Evolutionary conservation across 2,113 vertebrate species (phyloP), one percentile per base, ranked within the genome.

Genomic region (Seriola dumerili): DNA sequence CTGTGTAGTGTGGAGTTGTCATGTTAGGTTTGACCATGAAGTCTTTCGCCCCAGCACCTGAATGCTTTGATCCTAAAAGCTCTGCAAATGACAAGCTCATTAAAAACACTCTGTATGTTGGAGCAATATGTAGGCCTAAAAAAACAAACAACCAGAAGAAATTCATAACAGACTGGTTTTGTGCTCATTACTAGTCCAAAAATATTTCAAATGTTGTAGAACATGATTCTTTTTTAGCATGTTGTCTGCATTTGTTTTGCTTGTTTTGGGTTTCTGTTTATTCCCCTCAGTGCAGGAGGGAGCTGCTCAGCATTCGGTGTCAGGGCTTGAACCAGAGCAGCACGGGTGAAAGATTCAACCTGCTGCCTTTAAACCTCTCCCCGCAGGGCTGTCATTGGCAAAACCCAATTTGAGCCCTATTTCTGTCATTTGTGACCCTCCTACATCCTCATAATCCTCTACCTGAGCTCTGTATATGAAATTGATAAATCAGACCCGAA

Each of bases 371-470:
- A 11, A 75, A 52, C 55, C 36, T 80, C 23, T 76, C 59, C 67
- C 81, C 25, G 25, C 79, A 83, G 85, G 80, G 70, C 65, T 61
- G 48, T 80, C 63, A 69, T 23, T 5, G 12, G 4, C 34, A 36
- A 81, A 93, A 91, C 73, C 50, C 57, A 85, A 90, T 91, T 90
- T 87, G 55, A 72, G 73, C 36, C 23, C 70, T 14, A 61, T 81
- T 82, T 69, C 76, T 77, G 71, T 70, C 75, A 67, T 72, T 40
- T 88, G 78, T 68, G 81, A 77, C 68, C 76, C 76, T 54, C 55
- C 65, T 3, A 70, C 70, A 74, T 68, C 86, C 73, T 85, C 63
- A 54, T 84, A 80, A 84, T 84, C 77, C 67, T 63, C 52, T 5
- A 32, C 66, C 38, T 50, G 72, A 85, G 65, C 76, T 70, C 66